Conservation (phyloP, 2,888 invertebrate genomes). For the Eulithis prunata region DNA sequence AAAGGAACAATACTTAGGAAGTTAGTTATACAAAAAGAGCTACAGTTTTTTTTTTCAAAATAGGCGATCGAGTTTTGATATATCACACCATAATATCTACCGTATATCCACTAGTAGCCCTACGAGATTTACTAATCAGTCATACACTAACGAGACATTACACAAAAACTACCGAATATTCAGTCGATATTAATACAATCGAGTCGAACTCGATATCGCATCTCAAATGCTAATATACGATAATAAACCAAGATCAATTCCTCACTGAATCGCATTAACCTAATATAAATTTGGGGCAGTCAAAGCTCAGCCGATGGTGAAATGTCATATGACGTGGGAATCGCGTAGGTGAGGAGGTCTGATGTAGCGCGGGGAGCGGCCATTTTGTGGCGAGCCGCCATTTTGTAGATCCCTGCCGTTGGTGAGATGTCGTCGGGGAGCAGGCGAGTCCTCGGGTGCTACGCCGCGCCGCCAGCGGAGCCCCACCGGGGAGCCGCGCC, state of each 20-base stretch:
- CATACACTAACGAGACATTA: conserved; percentile 21
- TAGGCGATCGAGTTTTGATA: conserved; percentile 6
- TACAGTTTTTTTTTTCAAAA: neutral
- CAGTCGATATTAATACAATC: conserved; percentile 23
- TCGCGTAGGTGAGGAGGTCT: conserved; percentile 42
- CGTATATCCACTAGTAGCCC: conserved; percentile 5
- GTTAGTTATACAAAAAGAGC: conserved; percentile 7
- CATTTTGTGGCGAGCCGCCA: conserved; percentile 14
- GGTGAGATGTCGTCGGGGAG: conserved; percentile 16
- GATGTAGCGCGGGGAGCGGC: conserved; percentile 33
- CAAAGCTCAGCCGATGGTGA: conserved; percentile 38
- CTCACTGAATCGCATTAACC: conserved; percentile 3
- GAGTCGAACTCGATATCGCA: conserved; percentile 19
- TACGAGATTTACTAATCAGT: conserved; percentile 34
- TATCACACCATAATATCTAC: conserved; percentile 9
- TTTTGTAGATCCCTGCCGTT: conserved; percentile 14
- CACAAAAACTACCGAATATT: conserved; percentile 23
- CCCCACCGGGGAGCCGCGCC: conserved; percentile 58
- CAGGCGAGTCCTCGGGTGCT: conserved; percentile 60
- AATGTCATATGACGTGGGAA: conserved; percentile 61
- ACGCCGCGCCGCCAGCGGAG: conserved; percentile 72
- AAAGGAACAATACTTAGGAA: conserved; percentile 40
- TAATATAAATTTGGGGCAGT: neutral
- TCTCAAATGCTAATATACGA: conserved; percentile 4
- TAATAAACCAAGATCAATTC: conserved; percentile 11